Evolutionary conservation across 2,113 vertebrate species (phyloP).

Genomic region (Alethe castanea): DNA sequence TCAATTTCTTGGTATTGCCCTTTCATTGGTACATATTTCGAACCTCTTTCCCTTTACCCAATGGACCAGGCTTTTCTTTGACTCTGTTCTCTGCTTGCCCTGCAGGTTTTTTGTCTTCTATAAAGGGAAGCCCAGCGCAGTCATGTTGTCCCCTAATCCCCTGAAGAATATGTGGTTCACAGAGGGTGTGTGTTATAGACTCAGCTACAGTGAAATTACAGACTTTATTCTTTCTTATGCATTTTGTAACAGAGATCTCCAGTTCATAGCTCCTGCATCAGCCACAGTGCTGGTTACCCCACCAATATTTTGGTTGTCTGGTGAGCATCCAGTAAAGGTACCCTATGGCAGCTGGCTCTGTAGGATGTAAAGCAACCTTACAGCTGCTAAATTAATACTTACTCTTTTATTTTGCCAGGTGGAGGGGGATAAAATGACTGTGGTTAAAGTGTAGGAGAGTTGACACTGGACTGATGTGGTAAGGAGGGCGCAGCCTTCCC

Average conservation of each 20-base stretch:
- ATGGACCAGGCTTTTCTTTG: background rate
- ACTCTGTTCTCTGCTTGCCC: background rate
- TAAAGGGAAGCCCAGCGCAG: background rate
- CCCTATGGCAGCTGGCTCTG: background rate
- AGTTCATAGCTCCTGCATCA: background rate
- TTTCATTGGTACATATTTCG: fast-evolving
- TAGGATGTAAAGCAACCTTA: background rate
- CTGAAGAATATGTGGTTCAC: background rate
- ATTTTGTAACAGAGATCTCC: background rate
- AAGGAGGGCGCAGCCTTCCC: background rate
- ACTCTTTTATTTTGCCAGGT: background rate
- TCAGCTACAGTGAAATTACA: background rate
- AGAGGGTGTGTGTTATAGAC: background rate
- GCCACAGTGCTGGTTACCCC: background rate
- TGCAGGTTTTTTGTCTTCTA: background rate
- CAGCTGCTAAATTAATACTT: background rate
- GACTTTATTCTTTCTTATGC: background rate
- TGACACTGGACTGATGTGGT: background rate
- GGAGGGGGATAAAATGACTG: background rate
- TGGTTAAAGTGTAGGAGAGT: background rate
- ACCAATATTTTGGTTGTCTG: background rate
- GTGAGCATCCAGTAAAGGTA: background rate
- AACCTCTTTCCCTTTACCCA: background rate
- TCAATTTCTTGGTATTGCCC: background rate
- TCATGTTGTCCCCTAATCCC: background rate